A percentile compares a stretch with the other conserved stretches of the same genome.
phyloP scores from a whole-genome alignment of 2,888 invertebrate species.

The Luperina testacea region DNA sequence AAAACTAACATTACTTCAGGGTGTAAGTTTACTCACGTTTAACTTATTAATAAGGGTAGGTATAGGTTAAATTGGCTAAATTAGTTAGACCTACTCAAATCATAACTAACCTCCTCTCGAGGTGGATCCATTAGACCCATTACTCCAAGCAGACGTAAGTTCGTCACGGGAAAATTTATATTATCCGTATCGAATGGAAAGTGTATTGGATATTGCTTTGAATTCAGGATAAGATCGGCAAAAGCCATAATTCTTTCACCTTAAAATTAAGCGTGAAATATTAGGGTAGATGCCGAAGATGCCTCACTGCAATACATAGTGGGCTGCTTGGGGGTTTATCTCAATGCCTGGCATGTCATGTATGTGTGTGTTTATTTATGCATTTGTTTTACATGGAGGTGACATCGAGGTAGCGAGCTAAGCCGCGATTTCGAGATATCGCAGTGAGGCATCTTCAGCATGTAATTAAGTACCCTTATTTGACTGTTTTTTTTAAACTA shows the following conservation, averaged over 20 bases:
- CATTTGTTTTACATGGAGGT: too few species aligned
- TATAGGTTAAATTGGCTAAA: neutral
- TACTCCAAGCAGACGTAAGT: conserved; percentile 97
- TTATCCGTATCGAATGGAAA: conserved; percentile 97
- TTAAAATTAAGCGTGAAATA: conserved; percentile 61
- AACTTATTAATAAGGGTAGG: neutral
- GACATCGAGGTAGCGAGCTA: too few species aligned
- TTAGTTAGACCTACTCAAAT: neutral
- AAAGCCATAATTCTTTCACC: conserved; percentile 97
- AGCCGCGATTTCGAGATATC: too few species aligned
- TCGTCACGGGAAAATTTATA: conserved; percentile 96
- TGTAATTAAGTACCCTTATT: too few species aligned
- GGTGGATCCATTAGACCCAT: conserved; percentile 99
- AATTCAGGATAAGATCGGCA: conserved; percentile 96
- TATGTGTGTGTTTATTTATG: too few species aligned
- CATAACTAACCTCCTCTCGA: conserved; percentile 78
- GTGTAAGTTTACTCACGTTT: neutral
- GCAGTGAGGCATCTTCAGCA: too few species aligned
- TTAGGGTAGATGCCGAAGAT: too few species aligned
- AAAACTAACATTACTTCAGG: neutral
- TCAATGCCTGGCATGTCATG: too few species aligned
- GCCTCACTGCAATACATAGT: too few species aligned
- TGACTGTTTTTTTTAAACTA: too few species aligned
- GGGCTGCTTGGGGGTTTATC: too few species aligned
- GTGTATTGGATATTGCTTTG: conserved; percentile 95